Evolutionary conservation across 2,888 invertebrate genomes (phyloP), one percentile per base, ranked within the genome.

Genomic region (Pogonocherus hispidulus): DNA sequence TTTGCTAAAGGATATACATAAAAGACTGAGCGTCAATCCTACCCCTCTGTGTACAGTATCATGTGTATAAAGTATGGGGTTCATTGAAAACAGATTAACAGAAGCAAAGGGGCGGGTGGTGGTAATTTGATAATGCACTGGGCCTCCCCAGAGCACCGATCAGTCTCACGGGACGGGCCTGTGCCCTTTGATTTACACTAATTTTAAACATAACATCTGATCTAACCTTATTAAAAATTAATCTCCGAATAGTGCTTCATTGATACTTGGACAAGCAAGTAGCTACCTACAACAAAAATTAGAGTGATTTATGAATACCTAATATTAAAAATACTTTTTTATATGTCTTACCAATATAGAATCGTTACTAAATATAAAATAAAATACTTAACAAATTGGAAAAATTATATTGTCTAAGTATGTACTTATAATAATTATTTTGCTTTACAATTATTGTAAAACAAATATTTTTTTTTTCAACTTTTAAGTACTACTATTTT

Each of bases 111-210:
- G 85, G 84, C 82, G 84, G 84, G 81, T 81, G 84, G 84, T 83
- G 85, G 85, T 86, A 86, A 86, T 86, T 86, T 86, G 86, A 86
- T 86, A 86, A 86, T 86, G 85, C 85, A 84, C 82, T 78, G 80
- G 76, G 74, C 75, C 73, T 79, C 81, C 82, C 81, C 72, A 64
- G 76, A 75, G 81, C 66, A 67, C 74, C 69, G 78, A 63, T 71
- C 78, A 73, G 75, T 80, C 82, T 76, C 81, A 66, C 69, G 80
- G 78, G 84, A 81, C 79, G 70, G 76, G 70, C 78, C 79, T 78
- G 79, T 81, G 85, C 85, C 85, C 86, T 85, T 86, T 86, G 85
- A 86, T 86, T 86, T 85, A 84, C 82, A 84, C 85, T 85, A 85
- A 86, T 85, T 85, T 86, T 85, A 85, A 85, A 85, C 84, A 85